Percentiles rank a stretch among this genome's conserved stretches.
Evolutionary conservation across 2,888 invertebrate species (phyloP).

Genomic region (Eristalinus aeneus): DNA sequence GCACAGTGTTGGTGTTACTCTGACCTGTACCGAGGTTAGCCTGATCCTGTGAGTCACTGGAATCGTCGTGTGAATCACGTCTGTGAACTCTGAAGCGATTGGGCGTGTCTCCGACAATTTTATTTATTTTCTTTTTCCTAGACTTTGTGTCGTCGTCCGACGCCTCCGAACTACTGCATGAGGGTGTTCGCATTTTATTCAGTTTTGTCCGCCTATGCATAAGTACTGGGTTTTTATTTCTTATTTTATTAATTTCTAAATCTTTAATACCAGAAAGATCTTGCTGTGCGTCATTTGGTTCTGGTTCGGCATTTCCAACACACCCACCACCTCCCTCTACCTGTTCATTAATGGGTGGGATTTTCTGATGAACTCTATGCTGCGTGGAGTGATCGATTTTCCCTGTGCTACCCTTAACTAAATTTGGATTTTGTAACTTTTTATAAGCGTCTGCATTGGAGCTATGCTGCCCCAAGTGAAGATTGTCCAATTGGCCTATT

Average conservation of each 20-base stretch:
- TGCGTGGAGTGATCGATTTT: slow-evolving; percentile 43
- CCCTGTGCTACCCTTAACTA: slow-evolving; percentile 17
- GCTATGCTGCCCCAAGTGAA: slow-evolving; percentile 36
- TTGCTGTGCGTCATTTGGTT: slow-evolving; percentile 38
- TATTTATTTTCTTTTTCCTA: slow-evolving; percentile 90
- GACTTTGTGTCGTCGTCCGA: slow-evolving; percentile 93
- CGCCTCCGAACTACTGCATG: slow-evolving; percentile 96
- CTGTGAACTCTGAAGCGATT: slow-evolving; percentile 84
- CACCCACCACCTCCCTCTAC: slow-evolving; percentile 52
- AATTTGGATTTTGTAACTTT: slow-evolving; percentile 22
- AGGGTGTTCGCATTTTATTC: slow-evolving; percentile 89
- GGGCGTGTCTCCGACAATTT: slow-evolving; percentile 83
- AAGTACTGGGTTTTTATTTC: slow-evolving; percentile 78
- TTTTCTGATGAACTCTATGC: slow-evolving; percentile 41
- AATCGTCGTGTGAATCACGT: slow-evolving; percentile 92
- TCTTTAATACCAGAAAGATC: slow-evolving; percentile 76
- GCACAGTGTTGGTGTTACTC: slow-evolving; percentile 73
- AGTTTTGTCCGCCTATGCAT: slow-evolving; percentile 85
- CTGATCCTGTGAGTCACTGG: slow-evolving; percentile 91
- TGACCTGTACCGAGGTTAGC: slow-evolving; percentile 67
- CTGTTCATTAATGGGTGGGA: slow-evolving; percentile 52
- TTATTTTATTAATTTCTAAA: slow-evolving; percentile 78
- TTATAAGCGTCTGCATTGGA: slow-evolving; percentile 38
- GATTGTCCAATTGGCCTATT: slow-evolving; percentile 21
- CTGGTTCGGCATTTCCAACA: slow-evolving; percentile 22